These are phyloP conservation scores for Sarcophaga peregrina DNA, from an alignment of 1,140 invertebrate species.

Conservation along the genomic window DNA sequence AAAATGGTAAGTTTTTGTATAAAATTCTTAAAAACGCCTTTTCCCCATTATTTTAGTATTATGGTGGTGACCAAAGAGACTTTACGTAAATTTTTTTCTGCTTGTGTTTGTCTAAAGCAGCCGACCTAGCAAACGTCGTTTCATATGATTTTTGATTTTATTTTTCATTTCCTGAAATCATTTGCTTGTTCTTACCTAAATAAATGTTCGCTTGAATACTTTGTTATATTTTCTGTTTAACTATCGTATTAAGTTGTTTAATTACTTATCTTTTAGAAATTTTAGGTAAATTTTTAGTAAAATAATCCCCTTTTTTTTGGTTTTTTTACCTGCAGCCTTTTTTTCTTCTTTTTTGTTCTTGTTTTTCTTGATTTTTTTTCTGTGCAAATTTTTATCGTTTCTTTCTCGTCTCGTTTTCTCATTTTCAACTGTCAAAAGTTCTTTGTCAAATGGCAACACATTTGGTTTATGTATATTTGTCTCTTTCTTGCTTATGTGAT, in stretches of 20 bases:
- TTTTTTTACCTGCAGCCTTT: too few species aligned
- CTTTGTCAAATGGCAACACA: background rate
- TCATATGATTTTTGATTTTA: background rate
- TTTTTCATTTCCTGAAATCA: background rate
- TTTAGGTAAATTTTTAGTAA: too few species aligned
- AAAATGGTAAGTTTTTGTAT: background rate
- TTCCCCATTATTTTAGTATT: too few species aligned
- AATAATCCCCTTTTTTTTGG: too few species aligned
- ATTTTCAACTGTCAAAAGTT: background rate
- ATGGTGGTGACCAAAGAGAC: too few species aligned
- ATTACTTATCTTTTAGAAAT: too few species aligned
- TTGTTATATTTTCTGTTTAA: too few species aligned
- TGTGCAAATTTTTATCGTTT: slow-evolving; percentile 10
- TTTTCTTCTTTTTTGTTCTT: background rate
- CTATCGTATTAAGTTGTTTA: too few species aligned
- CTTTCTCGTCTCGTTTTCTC: background rate
- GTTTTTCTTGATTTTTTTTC: slow-evolving; percentile 14
- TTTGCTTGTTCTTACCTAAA: background rate
- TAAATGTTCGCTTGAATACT: too few species aligned
- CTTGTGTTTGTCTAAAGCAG: too few species aligned
- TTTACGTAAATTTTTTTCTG: background rate
- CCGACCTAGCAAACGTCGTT: background rate
- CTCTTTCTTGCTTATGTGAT: background rate
- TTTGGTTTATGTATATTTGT: background rate
- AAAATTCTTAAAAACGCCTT: too few species aligned